Conservation (phyloP, 2,888 invertebrate genomes). For the Pseudolycoriella hygida region DNA sequence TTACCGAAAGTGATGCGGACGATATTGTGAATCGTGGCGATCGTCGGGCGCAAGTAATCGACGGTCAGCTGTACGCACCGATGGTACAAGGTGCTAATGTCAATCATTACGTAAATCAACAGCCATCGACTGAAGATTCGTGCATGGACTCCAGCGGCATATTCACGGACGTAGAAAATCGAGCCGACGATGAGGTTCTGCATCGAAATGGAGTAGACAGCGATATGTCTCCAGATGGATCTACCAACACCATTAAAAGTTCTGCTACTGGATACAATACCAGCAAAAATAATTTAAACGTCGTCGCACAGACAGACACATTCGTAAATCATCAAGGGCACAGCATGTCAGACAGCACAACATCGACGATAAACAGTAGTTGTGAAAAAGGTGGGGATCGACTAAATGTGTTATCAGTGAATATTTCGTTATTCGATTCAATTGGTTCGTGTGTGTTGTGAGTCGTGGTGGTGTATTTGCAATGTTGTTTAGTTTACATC, state of each 20-base stretch:
- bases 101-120: constrained; percentile 25
- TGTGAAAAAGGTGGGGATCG: background rate
- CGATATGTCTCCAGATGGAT: constrained; percentile 47
- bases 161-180: constrained; percentile 70
- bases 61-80: constrained; percentile 61
- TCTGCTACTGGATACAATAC: constrained; percentile 31
- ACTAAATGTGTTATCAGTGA: background rate
- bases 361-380: constrained; percentile 6
- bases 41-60: constrained; percentile 66
- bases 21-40: constrained; percentile 48
- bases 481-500: too few relatives aligned
- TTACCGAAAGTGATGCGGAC: constrained; percentile 79
- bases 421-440: background rate
- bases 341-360: constrained; percentile 7
- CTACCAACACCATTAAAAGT: constrained; percentile 33
- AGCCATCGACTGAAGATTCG: constrained; percentile 50
- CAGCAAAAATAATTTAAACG: constrained; percentile 5
- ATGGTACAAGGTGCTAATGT: constrained; percentile 24
- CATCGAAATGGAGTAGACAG: constrained; percentile 20
- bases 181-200: constrained; percentile 38
- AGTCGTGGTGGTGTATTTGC: background rate
- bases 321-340: constrained; percentile 4
- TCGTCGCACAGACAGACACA: constrained; percentile 3
- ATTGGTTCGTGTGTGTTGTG: background rate
- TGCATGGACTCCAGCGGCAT: constrained; percentile 82